These are phyloP conservation scores for Acleris cristana DNA, from an alignment of 2,888 invertebrate genomes.

Conservation along the genomic window DNA sequence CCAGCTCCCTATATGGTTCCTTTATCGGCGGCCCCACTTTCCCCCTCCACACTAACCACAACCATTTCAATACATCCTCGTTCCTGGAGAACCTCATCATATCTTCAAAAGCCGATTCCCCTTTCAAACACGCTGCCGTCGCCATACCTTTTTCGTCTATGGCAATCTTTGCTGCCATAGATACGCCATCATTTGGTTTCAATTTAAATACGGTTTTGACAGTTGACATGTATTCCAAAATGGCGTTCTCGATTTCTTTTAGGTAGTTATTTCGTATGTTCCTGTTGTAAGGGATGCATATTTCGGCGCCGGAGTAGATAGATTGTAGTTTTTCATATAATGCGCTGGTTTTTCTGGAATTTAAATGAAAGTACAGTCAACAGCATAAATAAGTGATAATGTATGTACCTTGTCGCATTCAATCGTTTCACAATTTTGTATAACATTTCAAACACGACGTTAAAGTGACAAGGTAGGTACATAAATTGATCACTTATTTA, in stretches of 20 bases:
- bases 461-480: no score
- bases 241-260: slow-evolving; percentile 57
- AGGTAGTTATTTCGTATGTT: slow-evolving; percentile 47
- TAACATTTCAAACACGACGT: no score
- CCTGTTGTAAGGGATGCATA: slow-evolving; percentile 74
- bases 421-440: no score
- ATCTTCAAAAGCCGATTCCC: slow-evolving; percentile 85
- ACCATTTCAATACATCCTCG: slow-evolving; percentile 80
- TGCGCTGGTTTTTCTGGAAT: slow-evolving; percentile 70
- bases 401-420: no score
- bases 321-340: slow-evolving; percentile 81
- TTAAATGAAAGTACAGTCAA: no score
- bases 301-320: slow-evolving; percentile 83
- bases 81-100: slow-evolving; percentile 80
- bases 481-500: no score
- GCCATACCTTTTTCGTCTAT: slow-evolving; percentile 16
- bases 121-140: slow-evolving; percentile 77
- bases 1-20: slow-evolving; percentile 78
- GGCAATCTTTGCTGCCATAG: slow-evolving; percentile 43
- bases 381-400: no score
- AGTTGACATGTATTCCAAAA: slow-evolving; percentile 54
- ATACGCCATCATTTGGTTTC: slow-evolving; percentile 40
- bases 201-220: slow-evolving; percentile 44
- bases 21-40: slow-evolving; percentile 84
- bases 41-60: slow-evolving; percentile 88